Base-by-base conservation (phyloP, 2,888 invertebrate species). In the Pimpla rufipes region DNA sequence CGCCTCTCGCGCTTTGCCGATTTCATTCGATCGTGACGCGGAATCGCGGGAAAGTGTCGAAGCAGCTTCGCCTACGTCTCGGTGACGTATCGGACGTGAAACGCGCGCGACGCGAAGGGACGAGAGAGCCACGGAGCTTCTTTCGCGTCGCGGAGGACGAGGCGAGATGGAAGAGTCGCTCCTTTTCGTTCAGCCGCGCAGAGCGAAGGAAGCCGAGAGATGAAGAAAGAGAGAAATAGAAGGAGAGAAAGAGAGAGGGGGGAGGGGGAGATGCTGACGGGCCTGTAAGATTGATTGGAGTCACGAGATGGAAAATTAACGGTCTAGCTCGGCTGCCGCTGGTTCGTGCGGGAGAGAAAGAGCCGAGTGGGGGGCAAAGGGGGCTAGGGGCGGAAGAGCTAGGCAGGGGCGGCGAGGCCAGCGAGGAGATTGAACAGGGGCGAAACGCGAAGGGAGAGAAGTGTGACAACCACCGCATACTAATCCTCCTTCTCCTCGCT, bases 291-390 rank as follows among this genome's bases (percentile, higher is more conserved):
- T 92, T 92, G 92, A 92, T 92, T 92, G 92, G 91, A 92, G 92
- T 91, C 91, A 92, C 92, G 92, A 90, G 92, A 92, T 92, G 92
- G 92, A 92, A 92, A 92, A 92, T 92, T 92, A 92, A 92, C 92
- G 92, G 92, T 91, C 91, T 90, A 87, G 89, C 88, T 88, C 85
- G 88, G 88, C 77, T 76, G 86, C 64, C 85, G 87, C 55, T 85
- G 88, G 89, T 87, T 85, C 86, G 86, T 10, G 55, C 21, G 67
- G n/a, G 71, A 57, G 47, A 42, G 66, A 57, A 50, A 47, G 62
- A 64, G n/a, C n/a, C n/a, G 42, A 42, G 11, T 5, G 66, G 23
- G 11, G 57, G 18, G 47, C 67, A 35, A 62, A 64, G 50, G 66
- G 52, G 23, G 68, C 55, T 64, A 57, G 50, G 37, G 68, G 29